A percentile compares a stretch with the other conserved stretches of the same genome.
phyloP scores from a whole-genome alignment of 1,140 invertebrate species.

The Heterodera schachtii region DNA sequence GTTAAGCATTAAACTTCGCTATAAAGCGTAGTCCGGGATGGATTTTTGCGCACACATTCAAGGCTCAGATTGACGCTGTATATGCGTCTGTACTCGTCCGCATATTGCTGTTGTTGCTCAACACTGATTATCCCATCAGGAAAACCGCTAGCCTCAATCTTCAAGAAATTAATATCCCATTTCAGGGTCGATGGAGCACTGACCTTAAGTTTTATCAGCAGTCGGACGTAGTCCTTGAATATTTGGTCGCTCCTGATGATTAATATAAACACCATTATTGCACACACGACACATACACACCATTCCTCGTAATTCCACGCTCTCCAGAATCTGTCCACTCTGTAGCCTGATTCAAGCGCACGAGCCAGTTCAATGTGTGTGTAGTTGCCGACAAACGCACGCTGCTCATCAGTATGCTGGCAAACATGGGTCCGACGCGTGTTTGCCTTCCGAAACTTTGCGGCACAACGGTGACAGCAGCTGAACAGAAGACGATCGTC shows the following conservation, averaged over 20 bases:
- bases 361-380: background rate
- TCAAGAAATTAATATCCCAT: background rate
- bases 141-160: background rate
- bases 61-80: background rate
- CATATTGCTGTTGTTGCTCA: background rate
- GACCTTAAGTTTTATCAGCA: background rate
- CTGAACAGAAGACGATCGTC: background rate
- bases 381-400: background rate
- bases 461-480: background rate
- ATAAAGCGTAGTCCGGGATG: background rate
- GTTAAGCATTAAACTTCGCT: background rate
- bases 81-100: background rate
- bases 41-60: background rate
- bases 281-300: background rate
- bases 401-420: background rate
- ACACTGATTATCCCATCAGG: background rate
- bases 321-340: background rate
- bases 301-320: background rate
- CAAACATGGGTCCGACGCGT: background rate
- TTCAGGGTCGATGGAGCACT: no score
- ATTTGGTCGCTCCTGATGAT: no score
- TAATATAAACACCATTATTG: no score
- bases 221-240: no score
- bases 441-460: background rate
- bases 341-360: background rate